Conservation (phyloP, 2,888 invertebrate genomes). For the Tenthredo amoena region DNA sequence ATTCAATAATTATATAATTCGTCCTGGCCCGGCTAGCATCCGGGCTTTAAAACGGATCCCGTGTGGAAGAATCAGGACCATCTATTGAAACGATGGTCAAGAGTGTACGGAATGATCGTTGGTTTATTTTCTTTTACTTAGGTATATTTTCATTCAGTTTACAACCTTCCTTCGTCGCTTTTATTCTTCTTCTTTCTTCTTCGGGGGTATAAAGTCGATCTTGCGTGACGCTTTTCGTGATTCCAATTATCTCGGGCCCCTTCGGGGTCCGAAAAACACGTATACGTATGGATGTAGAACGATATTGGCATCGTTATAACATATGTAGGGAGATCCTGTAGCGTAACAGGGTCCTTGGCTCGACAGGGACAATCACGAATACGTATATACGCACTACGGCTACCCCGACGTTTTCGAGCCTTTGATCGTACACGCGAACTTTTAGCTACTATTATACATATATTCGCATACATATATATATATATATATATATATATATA, state of each 20-base stretch:
- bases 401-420: background rate
- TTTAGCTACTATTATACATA: background rate
- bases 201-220: background rate
- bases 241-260: background rate
- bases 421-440: background rate
- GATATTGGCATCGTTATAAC: background rate
- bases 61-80: background rate
- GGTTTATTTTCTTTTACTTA: background rate
- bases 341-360: background rate
- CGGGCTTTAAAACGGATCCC: conserved; percentile 20
- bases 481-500: background rate
- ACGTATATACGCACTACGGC: background rate
- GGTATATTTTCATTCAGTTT: background rate
- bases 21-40: conserved; percentile 15
- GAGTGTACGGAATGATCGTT: background rate
- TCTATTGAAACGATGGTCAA: background rate
- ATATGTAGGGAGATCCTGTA: background rate
- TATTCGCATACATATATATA: background rate
- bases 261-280: background rate
- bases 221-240: background rate
- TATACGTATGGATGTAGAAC: background rate
- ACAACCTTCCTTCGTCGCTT: background rate
- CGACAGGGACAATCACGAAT: background rate
- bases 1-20: conserved; percentile 38
- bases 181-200: background rate